Evolutionary conservation across 2,888 invertebrate genomes (phyloP).

Genomic region (Tricholauxania praeusta): DNA sequence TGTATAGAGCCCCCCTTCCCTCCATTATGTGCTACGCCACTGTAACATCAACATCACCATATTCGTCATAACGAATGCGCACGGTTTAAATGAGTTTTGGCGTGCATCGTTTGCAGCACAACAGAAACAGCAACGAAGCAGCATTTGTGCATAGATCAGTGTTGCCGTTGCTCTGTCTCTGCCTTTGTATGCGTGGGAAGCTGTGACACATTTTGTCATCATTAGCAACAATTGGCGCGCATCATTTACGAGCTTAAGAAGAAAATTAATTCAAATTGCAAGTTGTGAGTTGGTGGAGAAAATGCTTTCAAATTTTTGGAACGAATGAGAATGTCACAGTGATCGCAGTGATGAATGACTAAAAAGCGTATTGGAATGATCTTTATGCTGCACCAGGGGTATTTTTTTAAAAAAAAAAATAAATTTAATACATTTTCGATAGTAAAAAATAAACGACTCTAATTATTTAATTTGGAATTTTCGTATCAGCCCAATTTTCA

Average conservation of each 20-base stretch:
- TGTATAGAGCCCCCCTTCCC: no score
- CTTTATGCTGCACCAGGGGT: no score
- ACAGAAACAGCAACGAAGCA: no score
- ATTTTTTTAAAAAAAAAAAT: no score
- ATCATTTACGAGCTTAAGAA: constrained; percentile 20
- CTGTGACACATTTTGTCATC: constrained; percentile 63
- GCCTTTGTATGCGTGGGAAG: constrained; percentile 32
- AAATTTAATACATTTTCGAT: no score
- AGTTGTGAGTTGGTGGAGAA: background rate
- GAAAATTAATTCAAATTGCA: constrained; percentile 30
- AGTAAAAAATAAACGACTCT: no score
- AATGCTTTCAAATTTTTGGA: no score
- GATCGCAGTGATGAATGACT: no score
- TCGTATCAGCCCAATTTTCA: no score
- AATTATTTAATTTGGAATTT: no score
- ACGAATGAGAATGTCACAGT: no score
- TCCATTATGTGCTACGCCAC: background rate
- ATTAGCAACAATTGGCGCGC: constrained; percentile 50
- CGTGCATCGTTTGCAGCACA: constrained; percentile 1
- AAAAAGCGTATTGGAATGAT: no score
- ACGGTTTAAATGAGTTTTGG: constrained; percentile 19
- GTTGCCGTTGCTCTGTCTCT: background rate
- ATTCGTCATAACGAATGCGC: background rate
- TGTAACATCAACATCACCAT: background rate
- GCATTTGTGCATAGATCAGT: background rate